phyloP scores from a whole-genome alignment of 92 coral and sea anemone genomes.

The Metridium senile region DNA sequence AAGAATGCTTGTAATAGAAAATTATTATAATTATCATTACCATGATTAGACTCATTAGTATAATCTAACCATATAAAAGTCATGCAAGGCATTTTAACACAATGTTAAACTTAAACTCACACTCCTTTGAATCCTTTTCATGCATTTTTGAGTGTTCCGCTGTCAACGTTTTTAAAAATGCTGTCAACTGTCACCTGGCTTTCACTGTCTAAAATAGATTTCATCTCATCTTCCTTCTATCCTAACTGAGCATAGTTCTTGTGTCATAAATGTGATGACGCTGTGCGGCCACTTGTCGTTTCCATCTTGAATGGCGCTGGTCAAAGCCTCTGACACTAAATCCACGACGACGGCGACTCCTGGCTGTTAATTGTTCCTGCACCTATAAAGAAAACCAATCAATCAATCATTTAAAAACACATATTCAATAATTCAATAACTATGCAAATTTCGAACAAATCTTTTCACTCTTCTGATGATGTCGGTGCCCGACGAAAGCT shows the following conservation, averaged over 20 bases:
- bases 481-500: no score
- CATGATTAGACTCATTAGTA: no score
- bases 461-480: no score
- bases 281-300: slow-evolving; percentile 81
- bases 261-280: slow-evolving; percentile 87
- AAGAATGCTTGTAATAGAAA: no score
- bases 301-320: slow-evolving; percentile 82
- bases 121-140: no score
- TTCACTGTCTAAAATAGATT: not conserved
- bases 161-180: not conserved
- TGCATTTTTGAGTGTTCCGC: no score
- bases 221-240: not conserved
- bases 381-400: slow-evolving; percentile 22
- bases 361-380: slow-evolving; percentile 51
- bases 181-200: not conserved
- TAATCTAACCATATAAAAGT: no score
- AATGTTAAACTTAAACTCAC: no score
- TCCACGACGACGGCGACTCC: slow-evolving; percentile 46
- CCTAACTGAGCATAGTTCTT: slow-evolving; percentile 84
- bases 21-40: no score
- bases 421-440: no score
- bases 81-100: no score
- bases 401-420: not conserved
- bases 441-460: no score
- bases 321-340: slow-evolving; percentile 74